phyloP scores from a whole-genome alignment of 2,113 vertebrate species.

The Onychostoma macrolepis region DNA sequence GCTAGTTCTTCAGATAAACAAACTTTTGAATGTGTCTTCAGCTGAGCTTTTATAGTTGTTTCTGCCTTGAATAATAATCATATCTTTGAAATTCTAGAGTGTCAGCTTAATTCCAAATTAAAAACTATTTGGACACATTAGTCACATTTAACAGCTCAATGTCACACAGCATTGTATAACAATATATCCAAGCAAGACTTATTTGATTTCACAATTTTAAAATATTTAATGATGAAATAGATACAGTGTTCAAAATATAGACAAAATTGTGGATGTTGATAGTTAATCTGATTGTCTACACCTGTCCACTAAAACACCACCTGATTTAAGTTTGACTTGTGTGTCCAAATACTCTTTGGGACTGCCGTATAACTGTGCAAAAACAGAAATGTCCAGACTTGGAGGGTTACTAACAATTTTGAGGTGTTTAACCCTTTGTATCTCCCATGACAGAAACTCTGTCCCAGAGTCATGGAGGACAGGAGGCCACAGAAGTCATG shows the following conservation, averaged over 20 bases:
- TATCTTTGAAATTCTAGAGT: not conserved
- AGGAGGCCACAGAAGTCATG: constrained; percentile 99
- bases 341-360: not conserved
- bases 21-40: not conserved
- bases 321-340: not conserved
- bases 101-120: not conserved
- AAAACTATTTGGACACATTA: too few relatives aligned
- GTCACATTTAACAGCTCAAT: too few relatives aligned
- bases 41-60: not conserved
- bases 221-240: too few relatives aligned
- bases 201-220: too few relatives aligned
- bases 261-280: not conserved
- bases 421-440: not conserved
- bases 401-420: not conserved
- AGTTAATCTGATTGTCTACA: not conserved
- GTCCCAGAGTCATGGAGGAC: constrained; percentile 99
- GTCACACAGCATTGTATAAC: too few relatives aligned
- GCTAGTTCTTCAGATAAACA: not conserved
- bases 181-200: too few relatives aligned
- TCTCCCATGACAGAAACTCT: constrained; percentile 81
- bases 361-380: not conserved
- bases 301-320: not conserved
- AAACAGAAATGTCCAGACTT: not conserved
- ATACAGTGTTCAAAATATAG: too few relatives aligned
- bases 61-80: not conserved